Base-by-base conservation (phyloP, 2,888 invertebrate species). In the Siphonodentalium dalli region DNA sequence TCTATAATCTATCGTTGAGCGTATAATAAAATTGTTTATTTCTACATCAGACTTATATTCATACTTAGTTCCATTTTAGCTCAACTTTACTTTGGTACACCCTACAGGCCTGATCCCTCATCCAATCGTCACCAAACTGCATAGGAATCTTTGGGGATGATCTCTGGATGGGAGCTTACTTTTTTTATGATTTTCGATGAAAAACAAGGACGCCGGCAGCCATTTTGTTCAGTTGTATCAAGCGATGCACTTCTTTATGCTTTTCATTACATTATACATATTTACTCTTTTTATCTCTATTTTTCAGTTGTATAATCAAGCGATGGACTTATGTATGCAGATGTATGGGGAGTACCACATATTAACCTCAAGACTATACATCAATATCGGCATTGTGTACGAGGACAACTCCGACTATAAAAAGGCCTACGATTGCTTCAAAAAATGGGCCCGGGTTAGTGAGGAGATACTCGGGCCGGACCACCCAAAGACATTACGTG, bases 321-420 rank as follows among this genome's bases (percentile, higher is more conserved):
- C 79, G 1, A 74, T 78, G 74, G 78, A 79, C 46, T 62, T 79
- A 42, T 75, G 76, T 49, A 75, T 74, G 71, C 78, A 79, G 62
- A 77, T 79, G 69, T 79, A 76, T 52, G 79, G 79, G 13, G 79
- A 79, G 60, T 69, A 74, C 44, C 77, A 77, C 56, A 75, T 78
- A 13, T 69, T 79, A 23, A 77, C 75, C 24, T 75, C 77, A 15
- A 64, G 79, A 44, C 71, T 79, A 26, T 79, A 79, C 65, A 79
- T 79, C 59, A 79, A 79, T 60, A 79, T 79, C 39, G 79, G 78
- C 34, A 79, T 79, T 31, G 76, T 78, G 9, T 77, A 77, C 39
- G 79, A 79, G 49, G 79, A 79, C 61, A 79, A 76, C 52, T 74
- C 70, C 51, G 71, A 79, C 66, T 79, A 71, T 57, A 74, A 73